phyloP scores from a whole-genome alignment of 2,888 invertebrate genomes.

The Lottia scabra region DNA sequence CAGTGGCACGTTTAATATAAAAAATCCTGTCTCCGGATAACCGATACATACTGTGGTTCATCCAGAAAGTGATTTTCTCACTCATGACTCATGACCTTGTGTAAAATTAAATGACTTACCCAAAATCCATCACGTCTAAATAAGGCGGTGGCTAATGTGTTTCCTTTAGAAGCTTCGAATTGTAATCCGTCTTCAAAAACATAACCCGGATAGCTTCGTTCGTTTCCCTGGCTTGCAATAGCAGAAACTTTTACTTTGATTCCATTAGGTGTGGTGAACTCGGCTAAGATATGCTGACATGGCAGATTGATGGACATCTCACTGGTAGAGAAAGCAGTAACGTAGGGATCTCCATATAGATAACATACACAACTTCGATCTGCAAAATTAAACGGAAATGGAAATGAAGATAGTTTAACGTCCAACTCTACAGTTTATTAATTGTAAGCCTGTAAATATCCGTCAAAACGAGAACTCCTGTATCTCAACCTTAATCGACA shows the following conservation, averaged over 20 bases:
- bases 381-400: not conserved
- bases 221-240: not conserved
- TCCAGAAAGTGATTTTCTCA: no score
- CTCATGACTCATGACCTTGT: no score
- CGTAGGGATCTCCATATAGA: not conserved
- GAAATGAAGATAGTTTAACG: no score
- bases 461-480: no score
- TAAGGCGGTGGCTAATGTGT: not conserved
- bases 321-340: not conserved
- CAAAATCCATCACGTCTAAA: not conserved
- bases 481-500: no score
- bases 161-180: not conserved
- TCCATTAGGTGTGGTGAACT: not conserved
- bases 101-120: not conserved
- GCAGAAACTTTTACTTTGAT: not conserved
- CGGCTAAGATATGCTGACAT: not conserved
- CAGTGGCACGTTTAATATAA: no score
- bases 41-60: no score
- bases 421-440: no score
- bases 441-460: no score
- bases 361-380: not conserved
- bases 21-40: no score
- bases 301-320: not conserved
- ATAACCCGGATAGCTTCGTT: not conserved
- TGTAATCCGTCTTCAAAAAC: not conserved